A percentile compares a stretch with the other conserved stretches of the same genome.
Evolutionary conservation across 2,888 invertebrate species (phyloP).

Genomic region (Lasioglossum morio): DNA sequence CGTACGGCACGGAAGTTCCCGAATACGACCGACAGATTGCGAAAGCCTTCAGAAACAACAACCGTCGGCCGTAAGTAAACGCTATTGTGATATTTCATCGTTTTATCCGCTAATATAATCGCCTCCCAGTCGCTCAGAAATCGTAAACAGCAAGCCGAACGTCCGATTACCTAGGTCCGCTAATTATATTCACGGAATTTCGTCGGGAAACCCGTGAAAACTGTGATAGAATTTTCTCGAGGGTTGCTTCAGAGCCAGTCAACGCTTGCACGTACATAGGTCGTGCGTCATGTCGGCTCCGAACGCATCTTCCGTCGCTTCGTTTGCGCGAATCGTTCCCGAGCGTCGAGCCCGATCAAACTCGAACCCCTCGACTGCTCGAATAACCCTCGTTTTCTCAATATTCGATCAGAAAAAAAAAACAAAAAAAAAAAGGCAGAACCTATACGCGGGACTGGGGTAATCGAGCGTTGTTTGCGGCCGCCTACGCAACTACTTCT

Average conservation of each 20-base stretch:
- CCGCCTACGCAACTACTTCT: slow-evolving; percentile 69
- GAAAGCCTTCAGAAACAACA: slow-evolving; percentile 85
- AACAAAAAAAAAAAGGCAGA: slow-evolving; percentile 18
- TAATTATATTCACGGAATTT: slow-evolving; percentile 19
- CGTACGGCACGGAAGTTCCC: slow-evolving; percentile 81
- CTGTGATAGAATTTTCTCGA: slow-evolving; percentile 72
- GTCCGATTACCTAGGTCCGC: slow-evolving; percentile 43
- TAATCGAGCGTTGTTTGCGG: slow-evolving; percentile 55
- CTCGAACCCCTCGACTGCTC: slow-evolving; percentile 3
- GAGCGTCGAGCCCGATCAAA: slow-evolving; percentile 12
- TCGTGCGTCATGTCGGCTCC: slow-evolving; percentile 79
- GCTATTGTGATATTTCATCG: slow-evolving; percentile 78
- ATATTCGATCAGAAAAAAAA: slow-evolving; percentile 14
- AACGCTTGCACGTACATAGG: slow-evolving; percentile 65
- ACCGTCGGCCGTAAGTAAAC: slow-evolving; percentile 86
- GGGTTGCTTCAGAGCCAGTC: slow-evolving; percentile 57
- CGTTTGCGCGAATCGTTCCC: slow-evolving; percentile 15
- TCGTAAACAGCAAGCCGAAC: slow-evolving; percentile 19
- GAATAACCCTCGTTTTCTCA: not conserved
- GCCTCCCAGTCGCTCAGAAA: slow-evolving; percentile 29
- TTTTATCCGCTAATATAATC: slow-evolving; percentile 61
- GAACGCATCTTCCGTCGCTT: slow-evolving; percentile 75
- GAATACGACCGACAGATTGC: slow-evolving; percentile 83
- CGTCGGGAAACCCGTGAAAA: not conserved
- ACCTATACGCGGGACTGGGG: slow-evolving; percentile 32